Evolutionary conservation across 2,797 vertebrate genomes (phyloP).

Genomic region (Sorex maritimensis): DNA sequence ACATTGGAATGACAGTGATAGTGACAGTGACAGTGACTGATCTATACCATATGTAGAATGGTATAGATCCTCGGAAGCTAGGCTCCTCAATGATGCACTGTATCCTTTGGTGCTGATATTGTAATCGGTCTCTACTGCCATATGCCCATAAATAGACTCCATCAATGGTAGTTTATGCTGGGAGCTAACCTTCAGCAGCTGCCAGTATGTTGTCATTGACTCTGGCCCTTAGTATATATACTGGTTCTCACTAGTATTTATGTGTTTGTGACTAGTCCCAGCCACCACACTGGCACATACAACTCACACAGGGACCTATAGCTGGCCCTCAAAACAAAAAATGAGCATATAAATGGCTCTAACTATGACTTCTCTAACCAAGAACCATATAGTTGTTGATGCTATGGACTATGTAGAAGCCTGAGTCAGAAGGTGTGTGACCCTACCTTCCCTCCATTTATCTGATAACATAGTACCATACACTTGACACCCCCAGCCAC

Average conservation of each 20-base stretch:
- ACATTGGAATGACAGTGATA: too few relatives aligned
- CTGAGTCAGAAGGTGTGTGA: background rate
- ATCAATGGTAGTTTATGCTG: background rate
- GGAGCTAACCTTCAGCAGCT: background rate
- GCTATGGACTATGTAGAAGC: background rate
- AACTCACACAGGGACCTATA: background rate
- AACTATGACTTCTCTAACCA: background rate
- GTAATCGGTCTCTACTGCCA: background rate
- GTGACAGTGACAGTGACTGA: background rate
- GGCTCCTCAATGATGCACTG: background rate
- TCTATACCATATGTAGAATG: background rate
- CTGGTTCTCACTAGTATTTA: background rate
- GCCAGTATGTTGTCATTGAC: background rate
- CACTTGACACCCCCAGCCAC: background rate
- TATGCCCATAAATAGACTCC: background rate
- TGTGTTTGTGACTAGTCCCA: background rate
- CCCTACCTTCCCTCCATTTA: background rate
- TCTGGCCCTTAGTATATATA: background rate
- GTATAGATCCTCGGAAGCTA: background rate
- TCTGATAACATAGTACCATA: too few relatives aligned
- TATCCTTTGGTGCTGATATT: background rate
- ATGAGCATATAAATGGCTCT: background rate
- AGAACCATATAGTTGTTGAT: background rate
- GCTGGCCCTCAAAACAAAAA: background rate
- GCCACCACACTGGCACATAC: background rate